A percentile compares a stretch with the other conserved stretches of the same genome.
phyloP scores from a whole-genome alignment of 1,140 invertebrate genomes.

The Drosophila seguyi region DNA sequence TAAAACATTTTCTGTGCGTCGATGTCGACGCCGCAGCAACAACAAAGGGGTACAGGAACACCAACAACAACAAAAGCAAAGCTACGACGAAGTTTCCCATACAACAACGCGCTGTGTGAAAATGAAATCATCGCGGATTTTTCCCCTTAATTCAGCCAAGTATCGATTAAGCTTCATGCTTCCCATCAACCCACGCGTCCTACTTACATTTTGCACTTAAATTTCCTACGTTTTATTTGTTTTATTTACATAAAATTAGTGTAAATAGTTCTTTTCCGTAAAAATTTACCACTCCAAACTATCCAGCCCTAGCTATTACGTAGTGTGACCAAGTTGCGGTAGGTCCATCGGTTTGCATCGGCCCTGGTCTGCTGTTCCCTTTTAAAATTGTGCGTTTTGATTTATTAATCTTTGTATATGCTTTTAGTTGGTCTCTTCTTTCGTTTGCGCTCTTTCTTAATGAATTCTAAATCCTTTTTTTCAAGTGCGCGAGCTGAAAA shows the following conservation, averaged over 20 bases:
- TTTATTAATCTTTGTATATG: slow-evolving; percentile 20
- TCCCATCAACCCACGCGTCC: not conserved
- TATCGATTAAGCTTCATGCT: slow-evolving; percentile 5
- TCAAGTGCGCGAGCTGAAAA: slow-evolving; percentile 36
- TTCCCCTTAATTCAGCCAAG: not conserved
- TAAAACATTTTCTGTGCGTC: slow-evolving; percentile 48
- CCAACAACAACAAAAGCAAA: slow-evolving; percentile 61
- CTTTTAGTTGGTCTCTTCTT: slow-evolving; percentile 22
- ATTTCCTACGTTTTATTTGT: slow-evolving; percentile 67
- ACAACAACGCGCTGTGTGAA: slow-evolving; percentile 72
- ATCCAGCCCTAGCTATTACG: slow-evolving; percentile 63
- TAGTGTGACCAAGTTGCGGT: slow-evolving; percentile 42
- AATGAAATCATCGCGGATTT: slow-evolving; percentile 79
- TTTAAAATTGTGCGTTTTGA: slow-evolving; percentile 34
- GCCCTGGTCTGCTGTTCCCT: slow-evolving; percentile 48
- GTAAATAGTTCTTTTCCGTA: slow-evolving; percentile 72
- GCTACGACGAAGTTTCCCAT: slow-evolving; percentile 82
- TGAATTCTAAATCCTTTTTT: slow-evolving; percentile 43
- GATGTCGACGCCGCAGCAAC: slow-evolving; percentile 58
- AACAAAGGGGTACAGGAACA: slow-evolving; percentile 44
- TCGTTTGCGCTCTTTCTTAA: slow-evolving; percentile 43
- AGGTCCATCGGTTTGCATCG: not conserved
- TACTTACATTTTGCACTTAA: slow-evolving; percentile 74
- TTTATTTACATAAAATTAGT: slow-evolving; percentile 80
- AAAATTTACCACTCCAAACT: slow-evolving; percentile 79